Conservation (phyloP, 2,113 vertebrate species). For the Saguinus imperator region DNA sequence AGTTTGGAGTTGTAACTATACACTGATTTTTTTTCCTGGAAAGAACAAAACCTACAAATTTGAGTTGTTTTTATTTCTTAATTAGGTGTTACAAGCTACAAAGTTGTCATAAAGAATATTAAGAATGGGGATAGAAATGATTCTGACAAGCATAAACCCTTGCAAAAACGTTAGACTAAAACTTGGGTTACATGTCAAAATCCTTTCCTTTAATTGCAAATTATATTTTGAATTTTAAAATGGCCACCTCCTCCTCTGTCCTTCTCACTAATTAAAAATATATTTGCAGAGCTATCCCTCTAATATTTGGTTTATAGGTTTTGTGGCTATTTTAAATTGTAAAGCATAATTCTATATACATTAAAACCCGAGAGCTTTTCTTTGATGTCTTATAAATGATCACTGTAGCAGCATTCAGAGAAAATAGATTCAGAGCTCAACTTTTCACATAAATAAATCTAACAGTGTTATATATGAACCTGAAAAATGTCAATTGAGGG, state of each 20-base stretch:
- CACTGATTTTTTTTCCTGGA: slow-evolving; percentile 62
- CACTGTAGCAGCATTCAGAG: slow-evolving; percentile 15
- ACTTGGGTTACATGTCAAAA: slow-evolving; percentile 42
- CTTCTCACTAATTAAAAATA: slow-evolving; percentile 37
- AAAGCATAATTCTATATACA: neutral
- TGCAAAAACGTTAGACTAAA: slow-evolving; percentile 25
- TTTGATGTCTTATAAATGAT: slow-evolving; percentile 29
- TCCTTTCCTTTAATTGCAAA: slow-evolving; percentile 36
- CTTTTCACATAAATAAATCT: slow-evolving; percentile 38
- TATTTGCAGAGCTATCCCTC: neutral
- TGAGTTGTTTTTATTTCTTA: slow-evolving; percentile 46
- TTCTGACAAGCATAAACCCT: slow-evolving; percentile 26
- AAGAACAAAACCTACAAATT: slow-evolving; percentile 40
- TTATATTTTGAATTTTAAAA: slow-evolving; percentile 38
- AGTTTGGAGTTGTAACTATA: slow-evolving; percentile 13
- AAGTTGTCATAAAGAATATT: slow-evolving; percentile 29
- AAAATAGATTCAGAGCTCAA: slow-evolving; percentile 25
- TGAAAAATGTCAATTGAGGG: slow-evolving; percentile 12
- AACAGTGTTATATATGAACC: neutral
- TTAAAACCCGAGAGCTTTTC: slow-evolving; percentile 39
- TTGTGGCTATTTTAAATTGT: slow-evolving; percentile 37
- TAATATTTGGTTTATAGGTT: slow-evolving; percentile 43
- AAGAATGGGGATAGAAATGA: slow-evolving; percentile 23
- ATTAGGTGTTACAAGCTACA: neutral
- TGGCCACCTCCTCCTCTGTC: neutral